Evolutionary conservation across 2,888 invertebrate genomes (phyloP), one percentile per base, ranked within the genome.

Genomic region (Lamproptera curius): DNA sequence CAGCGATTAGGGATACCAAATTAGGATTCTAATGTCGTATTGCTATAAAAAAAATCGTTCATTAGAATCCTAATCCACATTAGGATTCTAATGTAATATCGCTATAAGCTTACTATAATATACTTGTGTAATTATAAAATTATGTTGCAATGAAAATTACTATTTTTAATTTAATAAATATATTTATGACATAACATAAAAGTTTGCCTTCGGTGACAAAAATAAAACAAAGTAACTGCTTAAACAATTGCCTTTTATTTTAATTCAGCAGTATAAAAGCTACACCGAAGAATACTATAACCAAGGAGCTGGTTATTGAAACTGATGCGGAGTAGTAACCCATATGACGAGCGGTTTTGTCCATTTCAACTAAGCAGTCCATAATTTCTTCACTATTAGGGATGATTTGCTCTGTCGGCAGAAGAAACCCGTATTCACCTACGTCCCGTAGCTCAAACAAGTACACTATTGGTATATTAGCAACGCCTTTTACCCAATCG

Each of bases 401-500:
- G 26, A 84, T 67, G 38, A 91, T 91, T 51, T 87, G 74, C 0
- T 72, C 70, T 1, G 83, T 51, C 0, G 90, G 90, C 1, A 91
- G 69, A 1, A 90, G 57, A 67, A 91, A 91, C 0, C 91, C 91
- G 52, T 76, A 81, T 4, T 61, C 54, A 0, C 90, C 90, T 0
- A 70, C 69, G 57, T 91, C 91, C 13, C 90, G 65, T 1, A 92
- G 73, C 60, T 92, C 91, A 31, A 90, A 85, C 0, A 90, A 86
- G 57, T 84, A 89, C 0, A 89, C 72, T 42, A 90, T 86, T 0
- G 89, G 89, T 1, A 90, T 71, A 0, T 88, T 78, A 1, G 81
- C 79, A 0, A 69, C 75, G 0, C 86, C 90, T 58, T 90, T 88
- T 0, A 86, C 90, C 88, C 89, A 91, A 61, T 91, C 91, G 41